Base-by-base conservation (phyloP, 92 coral and sea anemone species). In the Siderastrea radians region DNA sequence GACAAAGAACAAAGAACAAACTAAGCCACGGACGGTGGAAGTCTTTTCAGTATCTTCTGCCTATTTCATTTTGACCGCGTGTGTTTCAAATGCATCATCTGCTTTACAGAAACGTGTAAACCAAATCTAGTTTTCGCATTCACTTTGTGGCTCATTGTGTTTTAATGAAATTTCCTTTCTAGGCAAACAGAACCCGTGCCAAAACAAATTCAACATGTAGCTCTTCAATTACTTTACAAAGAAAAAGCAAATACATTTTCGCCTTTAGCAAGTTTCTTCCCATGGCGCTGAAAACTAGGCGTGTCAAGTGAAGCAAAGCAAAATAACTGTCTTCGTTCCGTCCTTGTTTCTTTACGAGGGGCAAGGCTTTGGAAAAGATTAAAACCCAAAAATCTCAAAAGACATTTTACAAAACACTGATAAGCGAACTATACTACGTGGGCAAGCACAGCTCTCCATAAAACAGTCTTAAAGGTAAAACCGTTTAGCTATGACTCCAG, bases 241-340 rank as follows among this genome's bases (percentile, higher is more conserved):
- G 16, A 38, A 81, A 81, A 69, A 81, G 85, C 85, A 81, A 81
- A 81, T 49, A 67, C 52, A 13, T 0, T 11, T 14, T 58, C 13
- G 47, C 17, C 17, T 72, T 12, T 44, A 19, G 26, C 26, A 47
- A 15, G 59, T 14, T 72, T 14, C 7, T 3, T 11, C 13, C 3
- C 61, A 49, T 65, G 51, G 43, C 50, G 19, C 49, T 67, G 13
- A 14, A 54, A 2, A 72, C 38, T 50, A 8, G 6, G n/a, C 54
- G 16, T 63, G 59, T 64, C 77, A 9, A 67, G 38, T 10, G 3
- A 67, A 7, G 12, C 1, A 43, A 7, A 67, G 13, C 46, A 7
- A 67, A 67, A 2, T 17, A 6, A 8, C 70, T 38, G 49, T 38
- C 46, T 38, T 26, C 49, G 16, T 13, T 67, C 38, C 2, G 3